Conservation (phyloP, 2,888 invertebrate genomes). For the Seira musarum region DNA sequence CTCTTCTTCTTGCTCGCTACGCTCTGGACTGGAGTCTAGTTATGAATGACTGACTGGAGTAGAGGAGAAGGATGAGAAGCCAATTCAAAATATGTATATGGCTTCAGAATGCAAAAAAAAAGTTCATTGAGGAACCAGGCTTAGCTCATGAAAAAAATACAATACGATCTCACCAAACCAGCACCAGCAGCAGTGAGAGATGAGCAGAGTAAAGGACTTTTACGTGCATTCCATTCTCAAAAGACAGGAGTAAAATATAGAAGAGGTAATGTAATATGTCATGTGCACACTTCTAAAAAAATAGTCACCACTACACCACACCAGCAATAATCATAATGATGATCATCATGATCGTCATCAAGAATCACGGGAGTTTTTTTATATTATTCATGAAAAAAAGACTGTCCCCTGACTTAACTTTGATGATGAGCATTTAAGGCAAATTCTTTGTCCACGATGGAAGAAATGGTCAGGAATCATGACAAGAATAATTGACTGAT, state of each 20-base stretch:
- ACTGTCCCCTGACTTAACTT: neutral
- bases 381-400: neutral
- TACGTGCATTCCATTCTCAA: slow-evolving; percentile 1
- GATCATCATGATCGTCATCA: slow-evolving; percentile 17
- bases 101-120: slow-evolving; percentile 7
- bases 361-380: slow-evolving; percentile 3
- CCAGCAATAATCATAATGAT: slow-evolving; percentile 22
- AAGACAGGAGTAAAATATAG: slow-evolving; percentile 2
- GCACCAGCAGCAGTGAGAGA: no score
- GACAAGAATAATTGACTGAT: slow-evolving; percentile 56
- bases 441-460: slow-evolving; percentile 24
- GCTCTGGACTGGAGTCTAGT: neutral
- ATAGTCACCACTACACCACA: slow-evolving; percentile 25
- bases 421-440: slow-evolving; percentile 12
- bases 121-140: neutral
- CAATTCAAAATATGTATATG: slow-evolving; percentile 4
- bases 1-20: no score
- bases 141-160: neutral
- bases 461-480: slow-evolving; percentile 28
- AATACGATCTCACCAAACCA: no score
- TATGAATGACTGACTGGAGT: slow-evolving; percentile 6
- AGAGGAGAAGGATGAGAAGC: slow-evolving; percentile 1
- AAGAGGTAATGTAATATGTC: slow-evolving; percentile 37
- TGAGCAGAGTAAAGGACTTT: no score
- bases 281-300: slow-evolving; percentile 48